Conservation (phyloP, 1,140 invertebrate genomes). For the Drosophila carrolli region DNA sequence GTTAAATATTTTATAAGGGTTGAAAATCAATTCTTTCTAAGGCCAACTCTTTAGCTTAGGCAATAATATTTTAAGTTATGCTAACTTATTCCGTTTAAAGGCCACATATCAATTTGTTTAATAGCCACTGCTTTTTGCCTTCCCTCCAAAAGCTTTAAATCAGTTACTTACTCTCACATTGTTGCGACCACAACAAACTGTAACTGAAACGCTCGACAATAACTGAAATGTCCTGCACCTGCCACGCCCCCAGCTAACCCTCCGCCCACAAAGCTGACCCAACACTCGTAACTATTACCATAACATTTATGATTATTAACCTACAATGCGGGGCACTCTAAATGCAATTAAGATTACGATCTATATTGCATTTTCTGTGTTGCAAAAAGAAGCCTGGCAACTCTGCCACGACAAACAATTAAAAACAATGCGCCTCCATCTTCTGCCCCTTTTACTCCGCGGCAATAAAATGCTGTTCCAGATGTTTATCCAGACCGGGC, state of each 20-base stretch:
- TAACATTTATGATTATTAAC: constrained; percentile 83
- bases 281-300: constrained; percentile 70
- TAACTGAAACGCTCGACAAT: constrained; percentile 40
- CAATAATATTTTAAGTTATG: too few species aligned
- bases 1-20: constrained; percentile 23
- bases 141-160: constrained; percentile 13
- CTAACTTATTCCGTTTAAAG: too few species aligned
- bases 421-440: constrained; percentile 71
- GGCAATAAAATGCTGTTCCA: constrained; percentile 78
- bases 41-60: too few species aligned
- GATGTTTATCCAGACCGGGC: constrained; percentile 62
- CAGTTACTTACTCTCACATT: constrained; percentile 39
- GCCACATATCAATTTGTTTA: too few species aligned
- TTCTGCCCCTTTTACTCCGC: background rate
- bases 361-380: constrained; percentile 70
- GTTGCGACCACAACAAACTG: constrained; percentile 52
- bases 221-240: constrained; percentile 37
- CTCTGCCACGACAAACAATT: constrained; percentile 75
- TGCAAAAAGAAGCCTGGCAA: constrained; percentile 56
- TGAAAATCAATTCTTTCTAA: constrained; percentile 5
- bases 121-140: background rate
- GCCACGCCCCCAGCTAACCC: constrained; percentile 17
- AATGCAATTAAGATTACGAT: constrained; percentile 82
- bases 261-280: background rate
- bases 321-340: constrained; percentile 82